Conservation (phyloP, 1,140 invertebrate species). For the Drosophila insularis region DNA sequence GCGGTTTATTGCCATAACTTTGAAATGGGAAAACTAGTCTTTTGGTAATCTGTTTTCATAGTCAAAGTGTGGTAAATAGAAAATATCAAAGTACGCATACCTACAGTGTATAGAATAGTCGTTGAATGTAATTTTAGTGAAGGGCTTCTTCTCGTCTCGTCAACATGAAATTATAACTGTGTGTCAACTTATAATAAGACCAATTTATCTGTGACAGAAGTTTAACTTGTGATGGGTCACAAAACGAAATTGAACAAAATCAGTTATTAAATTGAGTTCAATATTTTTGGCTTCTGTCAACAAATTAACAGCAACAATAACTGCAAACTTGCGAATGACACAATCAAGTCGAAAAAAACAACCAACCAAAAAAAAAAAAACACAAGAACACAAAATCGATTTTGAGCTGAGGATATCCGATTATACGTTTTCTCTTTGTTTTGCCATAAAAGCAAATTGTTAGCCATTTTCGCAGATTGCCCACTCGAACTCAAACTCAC, state of each 20-base stretch:
- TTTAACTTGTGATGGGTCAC: neutral
- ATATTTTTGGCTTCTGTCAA: constrained; percentile 53
- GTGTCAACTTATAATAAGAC: constrained; percentile 52
- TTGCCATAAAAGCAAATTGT: constrained; percentile 71
- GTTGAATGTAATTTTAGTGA: neutral
- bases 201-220: constrained; percentile 23
- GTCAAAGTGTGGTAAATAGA: too few relatives aligned
- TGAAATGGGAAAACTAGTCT: too few relatives aligned
- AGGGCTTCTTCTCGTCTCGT: constrained; percentile 25
- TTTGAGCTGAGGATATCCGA: constrained; percentile 48
- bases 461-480: constrained; percentile 67
- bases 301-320: constrained; percentile 60
- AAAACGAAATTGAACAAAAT: constrained; percentile 53
- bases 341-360: neutral
- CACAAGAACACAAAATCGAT: constrained; percentile 36
- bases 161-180: constrained; percentile 47
- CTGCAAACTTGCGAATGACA: constrained; percentile 50
- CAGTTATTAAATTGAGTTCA: constrained; percentile 58
- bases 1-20: neutral
- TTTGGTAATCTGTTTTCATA: too few relatives aligned
- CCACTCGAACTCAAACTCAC: constrained; percentile 28
- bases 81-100: too few relatives aligned
- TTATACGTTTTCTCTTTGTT: constrained; percentile 48
- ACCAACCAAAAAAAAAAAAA: constrained; percentile 8
- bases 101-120: neutral